Base-by-base conservation (phyloP, 2,113 vertebrate species). In the Etheostoma spectabile region DNA sequence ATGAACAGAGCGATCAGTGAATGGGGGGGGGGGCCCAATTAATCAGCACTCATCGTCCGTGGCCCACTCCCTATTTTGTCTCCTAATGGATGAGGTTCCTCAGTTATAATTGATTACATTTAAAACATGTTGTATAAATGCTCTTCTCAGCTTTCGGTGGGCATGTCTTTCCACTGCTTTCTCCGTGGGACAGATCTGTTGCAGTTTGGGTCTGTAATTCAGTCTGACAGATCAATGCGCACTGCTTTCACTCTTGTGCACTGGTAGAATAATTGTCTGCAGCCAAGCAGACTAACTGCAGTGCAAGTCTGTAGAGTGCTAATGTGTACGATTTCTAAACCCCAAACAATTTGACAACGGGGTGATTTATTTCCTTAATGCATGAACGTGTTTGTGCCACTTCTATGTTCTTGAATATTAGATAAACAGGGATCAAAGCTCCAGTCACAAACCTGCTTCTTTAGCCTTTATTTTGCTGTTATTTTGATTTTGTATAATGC, bases 91-190 rank as follows among this genome's bases (percentile, higher is more conserved):
- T 59, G 64, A 21, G 61, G 72, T 57, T 86, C 27, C 77, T 80
- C 52, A 48, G 21, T 65, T 84, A 30, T 79, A 83, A 84, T 88
- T 80, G 82, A 90, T 88, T 83, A 18, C 22, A 84, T 84, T 71
- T 24, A 80, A 88, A 88, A 75, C 49, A 56, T 67, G 68, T 66
- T 70, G 76, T 80, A 22, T 33, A 64, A 81, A 90, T 68, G 72
- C 69, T 86, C 56, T 65, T 16, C 45, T 71, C 65, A 42, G 74
- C 56, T 48, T 80, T 76, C 21, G 22, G 55, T 65, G 63, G 71
- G 42, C 42, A 55, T 11, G 73, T 63, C 79, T 78, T 45, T 42
- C 69, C 14, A 0, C 74, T 35, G 24, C 71, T 53, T 74, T 70
- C 53, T 83, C 67, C 10, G 78, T 24, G 66, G 80, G 72, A 84